Evolutionary conservation across 92 coral and sea anemone genomes (phyloP).

Genomic region (Actinernus sp.): DNA sequence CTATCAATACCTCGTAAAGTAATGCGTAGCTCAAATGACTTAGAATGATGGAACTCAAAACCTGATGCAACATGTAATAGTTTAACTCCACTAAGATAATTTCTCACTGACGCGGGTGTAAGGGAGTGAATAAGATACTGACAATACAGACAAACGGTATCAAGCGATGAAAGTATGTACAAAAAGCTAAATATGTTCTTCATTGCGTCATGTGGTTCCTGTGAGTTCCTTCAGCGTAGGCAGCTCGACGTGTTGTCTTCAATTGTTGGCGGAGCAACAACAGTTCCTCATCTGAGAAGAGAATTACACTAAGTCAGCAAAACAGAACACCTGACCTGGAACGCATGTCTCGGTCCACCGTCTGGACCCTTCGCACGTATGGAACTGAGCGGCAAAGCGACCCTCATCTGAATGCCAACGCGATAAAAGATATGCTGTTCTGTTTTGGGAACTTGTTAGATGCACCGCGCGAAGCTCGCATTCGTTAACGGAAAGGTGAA

Average conservation of each 20-base stretch:
- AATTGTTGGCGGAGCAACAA: not conserved
- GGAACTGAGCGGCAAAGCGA: not conserved
- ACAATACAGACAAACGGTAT: conserved; percentile 27
- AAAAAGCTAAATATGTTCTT: conserved; percentile 21
- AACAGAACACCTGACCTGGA: no score
- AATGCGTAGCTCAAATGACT: conserved; percentile 6
- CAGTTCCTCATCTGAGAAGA: conserved; percentile 1
- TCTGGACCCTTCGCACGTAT: not conserved
- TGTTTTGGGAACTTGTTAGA: not conserved
- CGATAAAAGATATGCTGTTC: conserved; percentile 17
- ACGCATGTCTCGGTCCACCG: no score
- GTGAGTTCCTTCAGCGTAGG: conserved; percentile 17
- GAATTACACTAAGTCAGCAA: no score
- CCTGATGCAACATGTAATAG: conserved; percentile 18
- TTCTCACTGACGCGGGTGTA: conserved; percentile 17
- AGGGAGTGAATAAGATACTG: conserved; percentile 18
- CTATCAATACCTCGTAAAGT: conserved; percentile 22
- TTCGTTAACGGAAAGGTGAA: not conserved
- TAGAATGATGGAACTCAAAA: not conserved
- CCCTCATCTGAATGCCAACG: conserved; percentile 22
- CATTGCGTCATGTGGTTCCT: conserved; percentile 26
- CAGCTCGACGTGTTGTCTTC: conserved; percentile 7
- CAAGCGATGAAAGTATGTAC: conserved; percentile 25
- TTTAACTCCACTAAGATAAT: conserved; percentile 46
- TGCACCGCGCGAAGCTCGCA: conserved; percentile 13